Base-by-base conservation (phyloP, 2,888 invertebrate species). In the Cephus pulcher region DNA sequence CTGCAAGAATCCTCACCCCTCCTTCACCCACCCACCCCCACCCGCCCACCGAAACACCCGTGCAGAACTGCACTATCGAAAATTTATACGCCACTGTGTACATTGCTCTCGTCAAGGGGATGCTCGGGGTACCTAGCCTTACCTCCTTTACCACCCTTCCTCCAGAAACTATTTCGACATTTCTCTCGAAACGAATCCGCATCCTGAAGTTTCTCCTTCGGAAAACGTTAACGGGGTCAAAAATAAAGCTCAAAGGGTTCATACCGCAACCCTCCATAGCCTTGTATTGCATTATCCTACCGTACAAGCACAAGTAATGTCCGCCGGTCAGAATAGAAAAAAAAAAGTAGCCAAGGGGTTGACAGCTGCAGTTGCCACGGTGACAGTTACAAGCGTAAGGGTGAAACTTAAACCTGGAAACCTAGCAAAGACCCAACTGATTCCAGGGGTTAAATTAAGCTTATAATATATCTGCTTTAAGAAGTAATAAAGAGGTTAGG, bases 331-430 rank as follows among this genome's bases (percentile, higher is more conserved):
- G 34, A 74, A 30, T 33, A 30, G 4, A 35, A 34, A 12, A 37
- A 37, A 37, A 12, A 34, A 15, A 74, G 35, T 69, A 32, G 33
- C 34, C 34, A 77, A 33, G 37, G 73, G 33, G 23, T 40, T 34
- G 68, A 33, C 35, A n/a, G 69, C 33, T 70, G 37, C 30, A 73
- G 76, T 76, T 34, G 77, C 69, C 79, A 80, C 73, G 80, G 85
- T 87, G 87, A 89, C 87, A 83, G 80, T 89, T 88, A 87, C 86
- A 80, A 79, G 79, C 79, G 75, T 79, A 80, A 79, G 79, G 82
- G 80, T 84, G 88, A 85, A 88, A 90, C 82, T 84, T 81, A 86
- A 89, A 86, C 85, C 86, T 81, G 75, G 89, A 90, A 90, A 88
- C 90, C 90, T 80, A 76, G 84, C 84, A 87, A 87, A 83, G 81